Evolutionary conservation across 1,140 invertebrate species (phyloP).

Genomic region (Vanessa tameamea): DNA sequence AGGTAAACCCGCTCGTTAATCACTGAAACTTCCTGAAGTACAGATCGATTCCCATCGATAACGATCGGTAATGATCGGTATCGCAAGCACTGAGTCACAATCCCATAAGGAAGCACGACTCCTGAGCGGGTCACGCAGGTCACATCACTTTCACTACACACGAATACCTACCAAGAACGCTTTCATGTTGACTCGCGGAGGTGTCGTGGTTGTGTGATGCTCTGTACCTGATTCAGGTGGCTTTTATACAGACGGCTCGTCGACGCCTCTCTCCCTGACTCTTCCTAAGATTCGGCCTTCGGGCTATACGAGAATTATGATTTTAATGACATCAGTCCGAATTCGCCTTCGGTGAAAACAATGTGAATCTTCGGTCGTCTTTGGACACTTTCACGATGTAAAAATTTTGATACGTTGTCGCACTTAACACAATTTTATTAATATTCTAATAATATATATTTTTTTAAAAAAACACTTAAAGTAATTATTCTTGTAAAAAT

Average conservation of each 20-base stretch:
- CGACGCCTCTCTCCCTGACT: conserved; percentile 75
- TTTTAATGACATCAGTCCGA: conserved; percentile 76
- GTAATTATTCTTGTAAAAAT: neutral
- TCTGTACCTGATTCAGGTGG: conserved; percentile 58
- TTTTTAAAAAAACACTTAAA: neutral
- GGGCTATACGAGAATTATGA: conserved; percentile 77
- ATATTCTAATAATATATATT: neutral
- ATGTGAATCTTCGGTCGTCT: conserved; percentile 59
- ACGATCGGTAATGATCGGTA: conserved; percentile 22
- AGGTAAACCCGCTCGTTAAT: conserved; percentile 10
- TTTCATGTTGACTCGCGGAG: conserved; percentile 80
- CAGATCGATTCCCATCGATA: conserved; percentile 40
- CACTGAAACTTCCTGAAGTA: conserved; percentile 24
- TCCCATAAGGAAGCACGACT: conserved; percentile 57
- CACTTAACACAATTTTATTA: conserved; percentile 11
- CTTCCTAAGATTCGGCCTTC: conserved; percentile 79
- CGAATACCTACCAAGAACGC: conserved; percentile 78
- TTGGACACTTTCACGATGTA: conserved; percentile 61
- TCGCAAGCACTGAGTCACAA: conserved; percentile 55
- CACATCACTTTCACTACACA: conserved; percentile 74
- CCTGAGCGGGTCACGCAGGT: conserved; percentile 60
- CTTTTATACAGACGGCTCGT: conserved; percentile 69
- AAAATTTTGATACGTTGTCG: conserved; percentile 21
- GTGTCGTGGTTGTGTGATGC: conserved; percentile 76
- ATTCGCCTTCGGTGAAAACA: conserved; percentile 77